These are phyloP conservation scores for Riparia riparia DNA, from an alignment of 2,113 vertebrate genomes.

Conservation along the genomic window DNA sequence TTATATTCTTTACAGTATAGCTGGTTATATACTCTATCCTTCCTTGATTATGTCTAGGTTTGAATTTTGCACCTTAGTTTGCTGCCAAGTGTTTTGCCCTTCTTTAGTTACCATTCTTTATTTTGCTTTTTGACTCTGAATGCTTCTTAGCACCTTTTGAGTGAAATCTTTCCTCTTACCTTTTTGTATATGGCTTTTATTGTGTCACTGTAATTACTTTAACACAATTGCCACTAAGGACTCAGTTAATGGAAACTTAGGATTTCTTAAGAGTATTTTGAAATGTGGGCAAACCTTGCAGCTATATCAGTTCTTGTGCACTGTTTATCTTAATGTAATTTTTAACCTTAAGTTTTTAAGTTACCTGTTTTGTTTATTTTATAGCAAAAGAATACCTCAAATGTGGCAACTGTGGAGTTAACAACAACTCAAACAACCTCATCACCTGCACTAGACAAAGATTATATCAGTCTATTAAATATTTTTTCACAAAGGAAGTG, in stretches of 20 bases:
- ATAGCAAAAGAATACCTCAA: neutral
- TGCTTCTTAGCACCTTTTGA: neutral
- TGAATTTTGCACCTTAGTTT: neutral
- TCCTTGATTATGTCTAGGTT: neutral
- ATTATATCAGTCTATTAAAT: conserved; percentile 65
- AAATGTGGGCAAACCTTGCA: neutral
- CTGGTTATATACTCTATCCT: neutral
- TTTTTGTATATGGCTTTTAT: neutral
- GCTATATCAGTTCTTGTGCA: neutral
- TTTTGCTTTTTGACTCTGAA: neutral
- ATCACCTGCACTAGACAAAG: fast-evolving
- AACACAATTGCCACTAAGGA: neutral
- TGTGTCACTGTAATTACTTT: neutral
- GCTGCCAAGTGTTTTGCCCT: neutral
- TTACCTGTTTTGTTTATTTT: neutral
- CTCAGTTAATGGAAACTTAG: neutral
- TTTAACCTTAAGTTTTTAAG: neutral
- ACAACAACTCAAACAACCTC: fast-evolving
- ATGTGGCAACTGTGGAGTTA: neutral
- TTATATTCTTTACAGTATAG: neutral
- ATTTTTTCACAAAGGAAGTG: fast-evolving
- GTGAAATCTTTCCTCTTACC: neutral
- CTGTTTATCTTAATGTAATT: neutral
- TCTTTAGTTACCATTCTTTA: neutral
- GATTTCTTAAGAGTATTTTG: neutral